Conservation (phyloP, 2,113 vertebrate species). For the Anseranas semipalmata region DNA sequence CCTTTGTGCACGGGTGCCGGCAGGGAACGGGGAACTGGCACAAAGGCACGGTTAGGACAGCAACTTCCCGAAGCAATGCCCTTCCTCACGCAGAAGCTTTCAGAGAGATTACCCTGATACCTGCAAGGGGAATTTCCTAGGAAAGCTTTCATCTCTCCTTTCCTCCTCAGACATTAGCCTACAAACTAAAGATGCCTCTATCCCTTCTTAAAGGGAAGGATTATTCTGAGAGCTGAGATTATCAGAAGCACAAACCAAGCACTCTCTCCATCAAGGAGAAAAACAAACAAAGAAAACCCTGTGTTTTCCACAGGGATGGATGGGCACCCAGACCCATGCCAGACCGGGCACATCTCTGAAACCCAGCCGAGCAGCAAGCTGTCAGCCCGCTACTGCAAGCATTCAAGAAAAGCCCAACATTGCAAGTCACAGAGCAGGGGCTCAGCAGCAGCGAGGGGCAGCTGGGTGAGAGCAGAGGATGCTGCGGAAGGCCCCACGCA, state of each 20-base stretch:
- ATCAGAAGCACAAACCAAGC: accelerated
- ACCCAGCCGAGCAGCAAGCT: not conserved
- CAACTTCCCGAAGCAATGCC: accelerated
- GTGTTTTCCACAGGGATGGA: not conserved
- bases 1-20: not conserved
- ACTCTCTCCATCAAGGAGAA: not conserved
- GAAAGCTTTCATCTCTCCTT: not conserved
- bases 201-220: not conserved
- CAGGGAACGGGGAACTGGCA: not conserved
- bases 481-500: not conserved
- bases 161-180: not conserved
- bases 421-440: accelerated
- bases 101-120: not conserved
- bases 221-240: not conserved
- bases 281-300: not conserved
- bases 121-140: not conserved
- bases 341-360: not conserved
- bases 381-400: accelerated
- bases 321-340: not conserved
- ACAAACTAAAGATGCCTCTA: not conserved
- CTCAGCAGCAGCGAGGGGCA: not conserved
- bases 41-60: accelerated
- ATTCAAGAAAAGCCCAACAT: not conserved
- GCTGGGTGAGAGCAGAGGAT: not conserved
- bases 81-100: not conserved